Base-by-base conservation (phyloP, 2,113 vertebrate genomes). In the Pelmatolapia mariae region DNA sequence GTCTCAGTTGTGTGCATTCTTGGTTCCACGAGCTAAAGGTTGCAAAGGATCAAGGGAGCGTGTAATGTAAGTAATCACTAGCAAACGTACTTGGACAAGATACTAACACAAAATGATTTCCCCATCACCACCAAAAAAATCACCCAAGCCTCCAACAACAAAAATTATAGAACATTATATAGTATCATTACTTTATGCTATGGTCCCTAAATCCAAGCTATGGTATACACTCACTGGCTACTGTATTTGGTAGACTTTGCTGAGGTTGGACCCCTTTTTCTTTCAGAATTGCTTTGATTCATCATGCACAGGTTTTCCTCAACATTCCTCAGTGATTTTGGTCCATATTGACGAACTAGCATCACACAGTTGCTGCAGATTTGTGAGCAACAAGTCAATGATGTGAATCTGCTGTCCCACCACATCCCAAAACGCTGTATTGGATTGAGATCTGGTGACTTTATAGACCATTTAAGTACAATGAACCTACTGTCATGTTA, bases 371-470 rank as follows among this genome's bases (percentile, higher is more conserved):
- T 40, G 63, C 36, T 68, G 36, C 36, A 38, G 7, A 68, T 68
- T 68, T 3, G 33, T 40, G 19, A 38, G 1, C 33, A 38, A 38
- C 1, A 68, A 22, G 36, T 68, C 33, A 8, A 38, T 40, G 11
- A 40, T 61, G 63, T 38, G 19, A 68, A 40, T 22, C 63, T 40
- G 1, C 1, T 40, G 63, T 15, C n/a, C 36, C 63, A 68, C 19
- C 33, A 6, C 33, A 0, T 0, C 33, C 63, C 63, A 68, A 68
- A 68, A 13, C 0, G 1, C 63, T 40, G 10, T 36, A 63, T 19
- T 1, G 16, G 29, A 19, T 36, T 63, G 59, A 33, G 29, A 33
- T 63, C 2, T 0, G 4, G 7, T 13, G 63, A 68, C 19, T 22
- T 22, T 13, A 22, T 40, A 71, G 12, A 22, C n/a, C 1, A 45